Conservation (phyloP, 2,113 vertebrate species). For the Antechinus stuartii region DNA sequence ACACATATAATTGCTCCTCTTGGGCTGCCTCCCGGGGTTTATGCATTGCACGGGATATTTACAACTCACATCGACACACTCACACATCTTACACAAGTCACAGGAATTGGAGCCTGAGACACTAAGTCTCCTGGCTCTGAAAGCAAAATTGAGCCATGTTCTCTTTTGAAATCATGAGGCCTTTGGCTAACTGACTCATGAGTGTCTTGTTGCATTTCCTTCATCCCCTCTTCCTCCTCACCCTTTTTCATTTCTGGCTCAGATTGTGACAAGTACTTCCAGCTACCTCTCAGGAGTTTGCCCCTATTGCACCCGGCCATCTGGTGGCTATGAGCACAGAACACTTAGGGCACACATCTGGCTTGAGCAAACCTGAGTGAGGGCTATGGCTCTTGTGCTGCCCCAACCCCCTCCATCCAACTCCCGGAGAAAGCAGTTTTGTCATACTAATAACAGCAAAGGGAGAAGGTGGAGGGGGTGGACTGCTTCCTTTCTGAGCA, state of each 20-base stretch:
- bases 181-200: neutral
- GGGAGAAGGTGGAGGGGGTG: no score
- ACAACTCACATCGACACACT: no score
- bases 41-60: neutral
- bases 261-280: neutral
- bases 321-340: neutral
- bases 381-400: neutral
- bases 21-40: neutral
- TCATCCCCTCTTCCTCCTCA: neutral
- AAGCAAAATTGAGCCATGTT: neutral
- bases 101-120: neutral
- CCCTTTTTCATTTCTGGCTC: neutral
- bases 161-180: neutral
- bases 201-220: neutral
- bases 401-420: no score
- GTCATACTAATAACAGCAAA: no score
- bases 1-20: neutral
- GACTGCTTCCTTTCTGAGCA: neutral
- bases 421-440: neutral
- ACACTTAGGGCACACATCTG: neutral
- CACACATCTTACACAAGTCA: neutral
- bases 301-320: no score
- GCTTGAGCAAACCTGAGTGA: neutral
- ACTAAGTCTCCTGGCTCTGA: neutral
- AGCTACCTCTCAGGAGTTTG: neutral